These are phyloP conservation scores for Apus apus DNA, from an alignment of 2,113 vertebrate species.

Conservation along the genomic window DNA sequence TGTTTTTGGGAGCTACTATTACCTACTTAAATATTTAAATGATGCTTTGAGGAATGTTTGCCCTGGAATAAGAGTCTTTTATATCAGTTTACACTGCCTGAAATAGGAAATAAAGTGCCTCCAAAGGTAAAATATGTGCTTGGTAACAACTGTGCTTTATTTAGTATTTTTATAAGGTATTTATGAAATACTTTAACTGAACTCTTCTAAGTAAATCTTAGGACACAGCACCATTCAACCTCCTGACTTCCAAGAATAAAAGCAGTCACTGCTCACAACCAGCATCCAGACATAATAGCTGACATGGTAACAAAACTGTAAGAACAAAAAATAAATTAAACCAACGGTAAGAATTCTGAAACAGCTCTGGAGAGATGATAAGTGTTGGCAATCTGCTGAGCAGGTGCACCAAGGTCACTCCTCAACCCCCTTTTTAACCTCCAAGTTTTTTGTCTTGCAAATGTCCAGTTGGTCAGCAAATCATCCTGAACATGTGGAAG, in stretches of 20 bases:
- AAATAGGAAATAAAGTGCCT: not conserved
- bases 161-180: not conserved
- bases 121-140: rapidly evolving
- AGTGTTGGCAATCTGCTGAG: not conserved
- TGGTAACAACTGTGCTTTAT: not conserved
- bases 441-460: not conserved
- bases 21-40: not conserved
- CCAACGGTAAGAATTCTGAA: not conserved
- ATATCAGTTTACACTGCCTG: not conserved
- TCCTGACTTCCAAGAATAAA: not conserved
- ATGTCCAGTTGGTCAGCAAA: not conserved
- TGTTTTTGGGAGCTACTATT: not conserved
- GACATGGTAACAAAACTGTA: not conserved
- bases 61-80: not conserved
- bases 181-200: not conserved
- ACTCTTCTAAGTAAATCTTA: not conserved
- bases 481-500: rapidly evolving
- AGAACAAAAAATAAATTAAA: not conserved
- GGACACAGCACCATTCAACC: not conserved
- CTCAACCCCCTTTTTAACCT: not conserved
- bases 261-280: not conserved
- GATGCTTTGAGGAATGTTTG: not conserved
- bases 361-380: not conserved
- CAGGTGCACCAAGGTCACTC: not conserved
- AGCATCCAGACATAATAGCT: rapidly evolving